Evolutionary conservation across 2,113 vertebrate species (phyloP), one percentile per base, ranked within the genome.

Genomic region (Prunella himalayana): DNA sequence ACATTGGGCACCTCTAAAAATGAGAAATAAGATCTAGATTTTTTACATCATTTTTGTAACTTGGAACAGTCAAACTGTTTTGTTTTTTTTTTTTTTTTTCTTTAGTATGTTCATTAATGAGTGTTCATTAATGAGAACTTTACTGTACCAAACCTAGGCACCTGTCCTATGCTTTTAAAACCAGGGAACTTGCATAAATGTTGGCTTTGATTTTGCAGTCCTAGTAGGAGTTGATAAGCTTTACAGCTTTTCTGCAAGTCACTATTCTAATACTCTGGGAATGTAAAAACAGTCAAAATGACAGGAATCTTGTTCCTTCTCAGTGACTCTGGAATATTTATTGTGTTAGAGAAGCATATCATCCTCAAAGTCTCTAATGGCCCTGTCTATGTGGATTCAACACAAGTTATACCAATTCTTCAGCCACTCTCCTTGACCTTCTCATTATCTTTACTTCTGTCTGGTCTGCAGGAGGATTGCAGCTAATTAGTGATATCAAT

Each of bases 401-500:
- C n/a, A 11, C n/a, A 82, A 90, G 24, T 61, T 64, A 47, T 17
- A 91, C 11, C 30, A 63, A 7, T 63, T 78, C 65, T 87, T 94
- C 81, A 91, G 47, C 56, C 35, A 7, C 64, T 86, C 18, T 93
- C 50, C 88, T 72, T 91, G 82, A 88, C 70, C 59, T 80, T 82
- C 63, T 92, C 19, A 15, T 78, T 87, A 85, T 53, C 23, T 12
- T 53, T 71, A 60, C 64, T 75, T 87, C 82, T 94, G 10, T 64
- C 63, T 93, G 25, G 66, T 60, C 41, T 94, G 57, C 45, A 83
- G 68, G 65, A 88, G 21, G 25, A 75, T 21, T 70, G 39, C 33
- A 91, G 42, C 23, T 88, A 91, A 79, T 91, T 84, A 94, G 47
- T 63, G 33, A 50, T 73, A 81, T 45, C 51, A n/a, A 1, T 87